phyloP scores from a whole-genome alignment of 2,888 invertebrate species.

The Thysanoteuthis rhombus region DNA sequence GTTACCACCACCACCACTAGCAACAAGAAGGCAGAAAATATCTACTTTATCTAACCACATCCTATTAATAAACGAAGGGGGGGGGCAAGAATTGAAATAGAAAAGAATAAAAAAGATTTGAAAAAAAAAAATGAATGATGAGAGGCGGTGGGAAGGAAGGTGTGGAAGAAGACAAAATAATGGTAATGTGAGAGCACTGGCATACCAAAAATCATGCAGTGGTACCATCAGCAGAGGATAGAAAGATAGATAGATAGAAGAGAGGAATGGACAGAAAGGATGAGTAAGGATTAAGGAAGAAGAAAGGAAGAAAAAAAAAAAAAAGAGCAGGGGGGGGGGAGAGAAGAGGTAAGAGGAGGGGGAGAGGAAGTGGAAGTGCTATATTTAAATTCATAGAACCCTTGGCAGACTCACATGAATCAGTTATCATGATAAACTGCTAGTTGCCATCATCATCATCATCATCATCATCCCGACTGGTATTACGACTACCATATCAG shows the following conservation, averaged over 20 bases:
- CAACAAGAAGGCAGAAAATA: neutral
- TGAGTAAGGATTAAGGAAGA: neutral
- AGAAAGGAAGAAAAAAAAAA: neutral
- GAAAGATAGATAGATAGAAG: neutral
- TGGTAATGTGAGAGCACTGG: neutral
- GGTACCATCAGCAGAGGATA: neutral
- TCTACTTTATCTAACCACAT: neutral
- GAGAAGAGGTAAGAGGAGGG: neutral
- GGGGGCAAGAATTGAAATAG: neutral
- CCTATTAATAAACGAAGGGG: neutral
- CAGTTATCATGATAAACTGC: neutral
- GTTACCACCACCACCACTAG: neutral
- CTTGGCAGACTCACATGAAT: neutral
- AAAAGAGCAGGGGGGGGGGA: neutral
- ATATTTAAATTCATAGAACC: constrained; percentile 20
- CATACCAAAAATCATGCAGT: neutral
- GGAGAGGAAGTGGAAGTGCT: constrained; percentile 21
- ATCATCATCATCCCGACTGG: too few relatives aligned
- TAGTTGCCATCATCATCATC: neutral
- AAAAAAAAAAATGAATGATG: neutral
- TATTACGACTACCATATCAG: neutral
- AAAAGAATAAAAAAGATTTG: neutral
- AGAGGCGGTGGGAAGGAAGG: neutral
- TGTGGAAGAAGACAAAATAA: neutral
- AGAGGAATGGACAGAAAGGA: neutral